Evolutionary conservation across 2,797 vertebrate species (phyloP), one percentile per base, ranked within the genome.

Genomic region (Tangara arthus): DNA sequence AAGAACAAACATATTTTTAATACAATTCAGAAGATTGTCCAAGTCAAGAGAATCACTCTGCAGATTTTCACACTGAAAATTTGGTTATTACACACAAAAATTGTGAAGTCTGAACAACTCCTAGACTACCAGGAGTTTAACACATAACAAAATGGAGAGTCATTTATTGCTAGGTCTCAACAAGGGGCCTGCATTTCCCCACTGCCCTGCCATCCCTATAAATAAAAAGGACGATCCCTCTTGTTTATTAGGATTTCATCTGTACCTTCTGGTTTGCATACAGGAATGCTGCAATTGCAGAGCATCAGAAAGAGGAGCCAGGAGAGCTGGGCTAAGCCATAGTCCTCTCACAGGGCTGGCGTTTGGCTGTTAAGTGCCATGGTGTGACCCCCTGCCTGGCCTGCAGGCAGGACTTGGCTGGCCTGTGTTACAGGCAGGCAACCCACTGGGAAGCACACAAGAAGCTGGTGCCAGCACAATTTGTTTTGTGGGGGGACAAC

Each of bases 1-100:
- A 93, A 92, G 82, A 94, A 83, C 85, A 86, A 95, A 92, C 91
- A 89, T 81, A 80, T 56, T 92, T 90, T 91, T 28, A 91, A 70
- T 90, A 90, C 32, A 87, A 93, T 84, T 85, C 80, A 73, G 64
- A 90, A 96, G 94, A 96, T 91, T 95, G 93, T 93, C 94, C 76
- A 80, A 93, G 88, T 83, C 53, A 56, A 93, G 85, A 95, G 94
- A 93, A 94, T 70, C 75, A 73, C 34, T 85, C 87, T 57, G 72
- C 69, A 95, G 75, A 94, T 95, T 80, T 92, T 64, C 66, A 86
- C 50, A 2, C 86, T 64, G 78, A 84, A 87, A 91, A 94, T 80
- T 80, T 93, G 94, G 70, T 90, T 90, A 50, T 90, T 82, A 87
- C 2, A 8, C 80, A 91, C 59, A 96, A 63, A 89, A 94, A 71